phyloP scores from a whole-genome alignment of 2,113 vertebrate species.

The Salvator merianae region DNA sequence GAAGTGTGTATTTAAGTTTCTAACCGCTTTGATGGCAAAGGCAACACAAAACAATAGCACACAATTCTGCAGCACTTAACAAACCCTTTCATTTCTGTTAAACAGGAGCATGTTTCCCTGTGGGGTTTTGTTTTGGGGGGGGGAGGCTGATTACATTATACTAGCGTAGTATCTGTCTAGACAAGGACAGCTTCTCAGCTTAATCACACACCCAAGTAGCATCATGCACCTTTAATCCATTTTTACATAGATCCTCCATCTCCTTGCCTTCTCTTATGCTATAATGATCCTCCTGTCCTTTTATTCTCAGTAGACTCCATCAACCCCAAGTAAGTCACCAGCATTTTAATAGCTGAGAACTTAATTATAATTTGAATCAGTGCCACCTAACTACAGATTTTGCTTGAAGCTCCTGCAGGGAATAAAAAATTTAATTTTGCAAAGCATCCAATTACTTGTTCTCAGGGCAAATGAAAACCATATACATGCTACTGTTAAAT shows the following conservation, averaged over 20 bases:
- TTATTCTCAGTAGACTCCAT: neutral
- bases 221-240: slow-evolving; percentile 1
- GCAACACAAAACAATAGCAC: neutral
- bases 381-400: slow-evolving; percentile 1
- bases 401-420: slow-evolving; percentile 1
- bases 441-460: neutral
- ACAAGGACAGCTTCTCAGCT: neutral
- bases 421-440: neutral
- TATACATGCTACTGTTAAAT: slow-evolving; percentile 6
- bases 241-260: slow-evolving; percentile 12
- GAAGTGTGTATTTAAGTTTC: neutral
- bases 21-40: neutral
- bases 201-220: neutral
- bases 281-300: neutral
- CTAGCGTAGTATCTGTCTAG: neutral
- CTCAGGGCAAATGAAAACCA: slow-evolving; percentile 16
- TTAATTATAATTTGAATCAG: slow-evolving; percentile 30
- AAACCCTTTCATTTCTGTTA: neutral
- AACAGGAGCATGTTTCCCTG: slow-evolving; percentile 4
- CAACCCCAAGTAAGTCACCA: slow-evolving; percentile 24
- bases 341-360: neutral
- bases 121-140: neutral
- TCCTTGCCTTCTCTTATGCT: neutral
- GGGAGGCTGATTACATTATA: neutral
- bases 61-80: neutral